phyloP scores from a whole-genome alignment of 2,888 invertebrate genomes.

The Odontocolon sp. region DNA sequence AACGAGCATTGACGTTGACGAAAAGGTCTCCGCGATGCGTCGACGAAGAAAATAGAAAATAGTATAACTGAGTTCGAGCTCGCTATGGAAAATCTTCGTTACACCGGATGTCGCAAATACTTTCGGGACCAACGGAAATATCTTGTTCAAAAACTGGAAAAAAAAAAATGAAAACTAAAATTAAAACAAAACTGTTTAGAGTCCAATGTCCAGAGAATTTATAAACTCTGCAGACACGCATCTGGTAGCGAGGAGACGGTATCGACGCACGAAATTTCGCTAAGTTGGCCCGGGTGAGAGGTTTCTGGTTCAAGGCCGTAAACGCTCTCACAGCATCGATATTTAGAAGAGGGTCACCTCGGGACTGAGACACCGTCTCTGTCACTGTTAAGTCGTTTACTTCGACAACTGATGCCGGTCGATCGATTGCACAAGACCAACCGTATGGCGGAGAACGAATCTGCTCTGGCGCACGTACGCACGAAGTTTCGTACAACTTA shows the following conservation, averaged over 20 bases:
- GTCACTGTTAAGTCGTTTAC: not conserved
- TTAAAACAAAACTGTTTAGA: no score
- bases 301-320: conserved; percentile 48
- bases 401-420: not conserved
- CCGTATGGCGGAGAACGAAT: not conserved
- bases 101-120: not conserved
- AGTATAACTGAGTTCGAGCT: no score
- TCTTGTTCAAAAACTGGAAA: no score
- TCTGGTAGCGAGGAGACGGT: not conserved
- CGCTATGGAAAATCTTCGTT: not conserved
- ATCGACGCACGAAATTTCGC: not conserved
- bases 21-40: conserved; percentile 20
- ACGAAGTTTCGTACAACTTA: not conserved
- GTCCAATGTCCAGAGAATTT: not conserved
- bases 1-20: conserved; percentile 39
- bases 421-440: conserved; percentile 23
- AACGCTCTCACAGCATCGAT: conserved; percentile 24
- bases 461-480: not conserved
- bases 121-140: no score
- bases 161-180: not conserved
- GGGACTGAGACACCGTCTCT: not conserved
- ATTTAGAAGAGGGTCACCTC: conserved; percentile 43
- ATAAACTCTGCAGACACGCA: not conserved
- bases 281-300: not conserved
- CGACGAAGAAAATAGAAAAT: conserved; percentile 14